phyloP scores from a whole-genome alignment of 2,113 vertebrate genomes.

The Oncorhynchus mykiss region DNA sequence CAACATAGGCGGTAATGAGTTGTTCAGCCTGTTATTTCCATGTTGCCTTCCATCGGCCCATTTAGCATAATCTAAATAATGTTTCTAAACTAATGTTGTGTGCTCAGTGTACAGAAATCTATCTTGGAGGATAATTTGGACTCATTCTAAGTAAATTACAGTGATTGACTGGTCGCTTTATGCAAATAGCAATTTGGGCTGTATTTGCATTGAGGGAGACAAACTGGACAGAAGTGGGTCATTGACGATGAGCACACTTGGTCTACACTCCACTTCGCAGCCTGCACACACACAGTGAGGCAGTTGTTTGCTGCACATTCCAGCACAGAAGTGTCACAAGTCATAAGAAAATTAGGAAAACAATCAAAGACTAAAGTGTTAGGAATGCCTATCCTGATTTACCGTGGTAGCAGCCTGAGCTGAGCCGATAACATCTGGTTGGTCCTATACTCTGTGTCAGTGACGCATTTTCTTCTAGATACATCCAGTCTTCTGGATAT shows the following conservation, averaged over 20 bases:
- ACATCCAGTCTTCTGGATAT: too few relatives aligned
- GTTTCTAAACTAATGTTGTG: background rate
- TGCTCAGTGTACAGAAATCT: background rate
- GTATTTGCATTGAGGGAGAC: constrained; percentile 7
- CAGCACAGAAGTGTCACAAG: constrained; percentile 35
- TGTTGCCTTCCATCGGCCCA: too few relatives aligned
- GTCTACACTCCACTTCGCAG: constrained; percentile 34
- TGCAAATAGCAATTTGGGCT: constrained; percentile 17
- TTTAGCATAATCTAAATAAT: too few relatives aligned
- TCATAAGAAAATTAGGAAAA: constrained; percentile 35
- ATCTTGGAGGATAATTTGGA: background rate
- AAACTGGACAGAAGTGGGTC: constrained; percentile 15
- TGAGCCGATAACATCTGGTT: background rate
- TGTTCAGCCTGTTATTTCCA: background rate
- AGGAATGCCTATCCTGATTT: background rate
- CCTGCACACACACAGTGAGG: constrained; percentile 22
- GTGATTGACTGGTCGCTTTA: background rate
- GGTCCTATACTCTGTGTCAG: background rate
- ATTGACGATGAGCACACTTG: constrained; percentile 36
- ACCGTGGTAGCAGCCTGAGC: background rate
- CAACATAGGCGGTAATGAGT: background rate
- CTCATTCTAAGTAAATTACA: background rate
- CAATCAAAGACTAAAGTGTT: constrained; percentile 4
- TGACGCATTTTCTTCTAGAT: too few relatives aligned
- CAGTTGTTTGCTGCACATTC: constrained; percentile 47